Conservation (phyloP, 2,113 vertebrate genomes). For the Fulica atra region DNA sequence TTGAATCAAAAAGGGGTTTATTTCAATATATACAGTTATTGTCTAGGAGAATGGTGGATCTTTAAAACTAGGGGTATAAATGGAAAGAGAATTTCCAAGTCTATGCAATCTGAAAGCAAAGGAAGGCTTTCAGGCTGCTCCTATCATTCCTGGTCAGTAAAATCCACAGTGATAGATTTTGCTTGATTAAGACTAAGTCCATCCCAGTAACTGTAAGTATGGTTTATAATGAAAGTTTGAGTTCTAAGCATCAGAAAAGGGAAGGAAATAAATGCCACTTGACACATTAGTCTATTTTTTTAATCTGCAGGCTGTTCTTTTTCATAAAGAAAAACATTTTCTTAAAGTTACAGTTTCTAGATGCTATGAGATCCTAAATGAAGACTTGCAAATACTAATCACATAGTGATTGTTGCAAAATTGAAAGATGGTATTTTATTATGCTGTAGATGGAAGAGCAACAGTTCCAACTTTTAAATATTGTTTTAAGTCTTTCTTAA, state of each 20-base stretch:
- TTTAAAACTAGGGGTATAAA: not conserved
- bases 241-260: not conserved
- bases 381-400: not conserved
- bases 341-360: not conserved
- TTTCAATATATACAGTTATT: too few relatives aligned
- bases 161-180: not conserved
- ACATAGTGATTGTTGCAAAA: not conserved
- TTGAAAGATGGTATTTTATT: not conserved
- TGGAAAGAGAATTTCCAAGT: not conserved
- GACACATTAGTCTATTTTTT: not conserved
- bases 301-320: not conserved
- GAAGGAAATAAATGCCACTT: not conserved
- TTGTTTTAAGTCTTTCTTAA: not conserved
- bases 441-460: not conserved
- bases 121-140: not conserved
- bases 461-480: not conserved
- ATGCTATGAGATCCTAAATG: not conserved
- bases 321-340: not conserved
- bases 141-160: not conserved
- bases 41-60: not conserved
- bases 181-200: not conserved
- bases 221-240: not conserved
- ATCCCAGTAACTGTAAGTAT: not conserved
- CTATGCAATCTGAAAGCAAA: not conserved
- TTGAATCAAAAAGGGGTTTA: not conserved